phyloP scores from a whole-genome alignment of 2,888 invertebrate genomes.

The Aleiodes testaceus region DNA sequence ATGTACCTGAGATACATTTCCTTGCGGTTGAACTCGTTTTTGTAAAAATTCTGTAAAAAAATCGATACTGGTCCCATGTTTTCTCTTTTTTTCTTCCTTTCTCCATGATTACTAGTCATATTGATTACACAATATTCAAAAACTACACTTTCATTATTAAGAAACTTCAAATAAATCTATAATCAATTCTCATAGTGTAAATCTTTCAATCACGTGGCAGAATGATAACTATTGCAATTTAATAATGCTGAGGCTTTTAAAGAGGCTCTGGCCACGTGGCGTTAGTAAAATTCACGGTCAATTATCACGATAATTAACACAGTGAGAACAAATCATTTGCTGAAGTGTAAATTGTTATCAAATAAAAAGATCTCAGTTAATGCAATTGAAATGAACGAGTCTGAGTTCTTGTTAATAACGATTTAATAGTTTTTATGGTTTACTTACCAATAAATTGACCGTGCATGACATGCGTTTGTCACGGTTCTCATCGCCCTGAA shows the following conservation, averaged over 20 bases:
- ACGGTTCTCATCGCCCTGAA: conserved; percentile 95
- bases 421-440: conserved; percentile 4
- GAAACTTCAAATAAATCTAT: neutral
- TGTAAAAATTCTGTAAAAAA: conserved; percentile 88
- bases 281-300: conserved; percentile 46
- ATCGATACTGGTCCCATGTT: conserved; percentile 53
- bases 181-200: neutral
- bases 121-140: neutral
- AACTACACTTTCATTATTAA: neutral
- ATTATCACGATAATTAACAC: conserved; percentile 46
- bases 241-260: conserved; percentile 9
- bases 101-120: neutral
- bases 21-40: conserved; percentile 94
- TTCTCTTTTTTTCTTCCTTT: neutral
- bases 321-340: conserved; percentile 19
- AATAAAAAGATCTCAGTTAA: conserved; percentile 3
- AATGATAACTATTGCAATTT: neutral
- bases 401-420: neutral
- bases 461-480: conserved; percentile 98
- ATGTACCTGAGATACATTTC: conserved; percentile 97
- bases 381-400: conserved; percentile 1
- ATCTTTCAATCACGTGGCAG: neutral
- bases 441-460: conserved; percentile 88
- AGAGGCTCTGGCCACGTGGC: conserved; percentile 35
- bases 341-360: conserved; percentile 1